Base-by-base conservation (phyloP, 1,140 invertebrate species). In the Dysdera silvatica region DNA sequence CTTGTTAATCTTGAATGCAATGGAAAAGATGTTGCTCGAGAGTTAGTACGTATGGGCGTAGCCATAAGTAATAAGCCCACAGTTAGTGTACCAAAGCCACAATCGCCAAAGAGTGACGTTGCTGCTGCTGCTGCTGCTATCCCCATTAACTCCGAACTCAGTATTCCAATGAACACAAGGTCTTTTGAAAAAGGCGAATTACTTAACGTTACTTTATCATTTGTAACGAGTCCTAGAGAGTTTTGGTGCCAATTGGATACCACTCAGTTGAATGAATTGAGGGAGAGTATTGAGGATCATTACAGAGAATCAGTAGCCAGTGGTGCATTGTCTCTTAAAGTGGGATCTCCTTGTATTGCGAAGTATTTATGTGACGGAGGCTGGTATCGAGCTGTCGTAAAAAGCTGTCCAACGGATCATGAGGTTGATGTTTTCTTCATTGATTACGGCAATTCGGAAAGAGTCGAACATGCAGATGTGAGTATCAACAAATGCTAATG, bases 301-400 rank as follows among this genome's bases (percentile, higher is more conserved):
- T 47, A 54, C 29, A 12, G 16, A 29, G 29, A 61, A 20, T 16
- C 16, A 2, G 35, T 23, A 29, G 10, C n/a, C 16, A 14, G 10
- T 35, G n/a, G 47, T 47, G 37, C 29, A 7, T 14, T 23, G 18
- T 4, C 12, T n/a, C 31, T 63, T 10, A 66, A 69, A 28, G 69
- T 83, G 53, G 83, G 84, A 6, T 80, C 81, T 1, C 70, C 85
- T 1, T 91, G 88, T 72, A 77, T 85, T 33, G 88, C 87, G 0
- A 79, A 83, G 57, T 89, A 85, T 71, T 83, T 82, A 0, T 82
- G 83, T 1, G 86, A 91, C 71, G 80, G 84, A 35, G 72, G 75
- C 2, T 93, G 88, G 88, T 91, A 91, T 70, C 78, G 89, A 67
- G 88, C 87, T 1, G 81, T 84, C 68, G 83, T 91, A n/a, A 78